phyloP scores from a whole-genome alignment of 1,140 invertebrate species.

The Monomorium pharaonis region DNA sequence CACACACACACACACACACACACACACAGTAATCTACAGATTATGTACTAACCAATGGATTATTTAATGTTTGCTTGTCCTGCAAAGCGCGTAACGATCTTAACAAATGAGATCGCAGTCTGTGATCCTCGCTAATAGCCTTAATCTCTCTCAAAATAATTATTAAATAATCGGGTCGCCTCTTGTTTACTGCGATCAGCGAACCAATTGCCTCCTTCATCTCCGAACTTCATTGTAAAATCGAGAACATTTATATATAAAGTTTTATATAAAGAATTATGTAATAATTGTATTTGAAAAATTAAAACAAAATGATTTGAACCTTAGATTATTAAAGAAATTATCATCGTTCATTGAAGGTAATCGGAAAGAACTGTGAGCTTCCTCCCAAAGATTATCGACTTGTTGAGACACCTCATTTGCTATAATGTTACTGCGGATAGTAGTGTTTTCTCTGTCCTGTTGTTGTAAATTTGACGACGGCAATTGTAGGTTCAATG shows the following conservation, averaged over 20 bases:
- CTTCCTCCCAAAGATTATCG: slow-evolving; percentile 77
- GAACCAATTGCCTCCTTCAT: slow-evolving; percentile 88
- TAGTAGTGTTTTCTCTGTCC: slow-evolving; percentile 72
- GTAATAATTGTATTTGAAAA: background rate
- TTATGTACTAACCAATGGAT: slow-evolving; percentile 72
- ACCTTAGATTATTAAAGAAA: slow-evolving; percentile 66
- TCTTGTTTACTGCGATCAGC: slow-evolving; percentile 89
- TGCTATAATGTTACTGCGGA: slow-evolving; percentile 75
- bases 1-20: no score
- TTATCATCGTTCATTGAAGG: slow-evolving; percentile 73
- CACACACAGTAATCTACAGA: no score
- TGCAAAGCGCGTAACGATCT: slow-evolving; percentile 86
- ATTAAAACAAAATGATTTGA: background rate
- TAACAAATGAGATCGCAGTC: slow-evolving; percentile 86
- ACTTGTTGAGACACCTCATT: slow-evolving; percentile 75
- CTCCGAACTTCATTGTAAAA: slow-evolving; percentile 64
- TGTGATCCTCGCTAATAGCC: slow-evolving; percentile 88
- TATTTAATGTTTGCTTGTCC: slow-evolving; percentile 69
- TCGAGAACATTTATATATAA: slow-evolving; percentile 2
- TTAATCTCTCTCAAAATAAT: slow-evolving; percentile 89
- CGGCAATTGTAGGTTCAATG: slow-evolving; percentile 75
- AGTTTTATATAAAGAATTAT: background rate
- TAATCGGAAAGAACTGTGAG: slow-evolving; percentile 74
- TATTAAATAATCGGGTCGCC: slow-evolving; percentile 88
- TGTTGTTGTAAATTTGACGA: slow-evolving; percentile 76